A percentile compares a stretch with the other conserved stretches of the same genome.
phyloP scores from a whole-genome alignment of 2,797 vertebrate species.

The Pipistrellus pipistrellus region DNA sequence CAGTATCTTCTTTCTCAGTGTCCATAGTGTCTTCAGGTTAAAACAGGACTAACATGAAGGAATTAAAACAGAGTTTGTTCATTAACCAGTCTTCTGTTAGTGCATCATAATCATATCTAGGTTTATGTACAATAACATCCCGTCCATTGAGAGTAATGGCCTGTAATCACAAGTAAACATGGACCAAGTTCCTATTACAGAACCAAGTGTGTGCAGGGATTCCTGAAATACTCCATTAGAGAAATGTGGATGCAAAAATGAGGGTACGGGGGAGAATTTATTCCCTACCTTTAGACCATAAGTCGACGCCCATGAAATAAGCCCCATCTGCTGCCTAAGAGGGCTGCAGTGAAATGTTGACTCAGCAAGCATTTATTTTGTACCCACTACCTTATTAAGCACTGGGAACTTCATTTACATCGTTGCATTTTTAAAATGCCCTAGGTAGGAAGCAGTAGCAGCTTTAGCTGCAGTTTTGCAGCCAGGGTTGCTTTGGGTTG shows the following conservation, averaged over 20 bases:
- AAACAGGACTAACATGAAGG: background rate
- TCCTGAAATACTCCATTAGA: slow-evolving; percentile 27
- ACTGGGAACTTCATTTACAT: background rate
- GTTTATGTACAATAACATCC: slow-evolving; percentile 24
- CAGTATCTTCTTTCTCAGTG: background rate
- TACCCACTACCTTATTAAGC: background rate
- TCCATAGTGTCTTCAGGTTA: background rate
- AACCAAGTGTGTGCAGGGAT: slow-evolving; percentile 18
- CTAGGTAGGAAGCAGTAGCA: background rate
- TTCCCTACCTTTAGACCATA: background rate
- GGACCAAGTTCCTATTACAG: background rate
- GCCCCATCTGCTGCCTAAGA: background rate
- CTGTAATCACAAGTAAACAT: slow-evolving; percentile 63
- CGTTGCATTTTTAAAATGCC: background rate
- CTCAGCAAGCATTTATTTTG: background rate
- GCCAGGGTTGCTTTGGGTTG: background rate
- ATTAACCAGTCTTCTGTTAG: background rate
- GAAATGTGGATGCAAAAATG: background rate
- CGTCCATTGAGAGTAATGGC: slow-evolving; percentile 8
- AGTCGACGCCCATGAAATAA: background rate
- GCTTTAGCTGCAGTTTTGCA: background rate
- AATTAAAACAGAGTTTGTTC: background rate
- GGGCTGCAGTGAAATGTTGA: background rate
- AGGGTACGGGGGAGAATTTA: background rate
- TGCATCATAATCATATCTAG: slow-evolving; percentile 5